A percentile compares a stretch with the other conserved stretches of the same genome.
Evolutionary conservation across 2,113 vertebrate genomes (phyloP).

Genomic region (Thryonomys swinderianus): DNA sequence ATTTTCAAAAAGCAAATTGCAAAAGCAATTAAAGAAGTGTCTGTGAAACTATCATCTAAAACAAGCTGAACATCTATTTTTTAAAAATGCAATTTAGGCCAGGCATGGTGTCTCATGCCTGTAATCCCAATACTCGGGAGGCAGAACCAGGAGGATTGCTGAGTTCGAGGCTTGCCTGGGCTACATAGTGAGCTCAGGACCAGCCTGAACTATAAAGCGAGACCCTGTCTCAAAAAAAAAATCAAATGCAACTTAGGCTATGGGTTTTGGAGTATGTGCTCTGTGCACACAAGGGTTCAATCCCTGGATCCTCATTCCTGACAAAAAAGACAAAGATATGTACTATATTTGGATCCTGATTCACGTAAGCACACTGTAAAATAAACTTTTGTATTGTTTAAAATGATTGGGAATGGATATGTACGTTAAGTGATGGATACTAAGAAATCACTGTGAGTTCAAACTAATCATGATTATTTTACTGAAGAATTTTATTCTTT

Average conservation of each 20-base stretch:
- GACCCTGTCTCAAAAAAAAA: too few species aligned
- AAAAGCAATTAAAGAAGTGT: neutral
- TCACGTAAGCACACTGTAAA: neutral
- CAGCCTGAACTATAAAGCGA: too few species aligned
- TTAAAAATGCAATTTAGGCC: neutral
- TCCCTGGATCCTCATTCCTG: too few species aligned
- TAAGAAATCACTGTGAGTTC: neutral
- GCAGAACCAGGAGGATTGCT: too few species aligned
- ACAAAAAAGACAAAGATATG: neutral
- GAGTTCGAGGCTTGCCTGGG: too few species aligned
- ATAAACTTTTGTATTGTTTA: neutral
- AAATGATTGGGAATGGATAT: neutral
- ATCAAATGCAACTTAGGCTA: neutral
- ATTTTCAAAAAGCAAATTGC: neutral
- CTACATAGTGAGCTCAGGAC: too few species aligned
- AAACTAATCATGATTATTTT: neutral
- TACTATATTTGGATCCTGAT: neutral
- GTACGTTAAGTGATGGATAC: neutral
- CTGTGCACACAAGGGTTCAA: neutral
- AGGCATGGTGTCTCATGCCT: too few species aligned
- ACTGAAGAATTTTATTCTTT: constrained; percentile 11
- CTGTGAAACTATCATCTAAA: neutral
- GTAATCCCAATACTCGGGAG: too few species aligned
- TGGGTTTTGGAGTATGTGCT: neutral
- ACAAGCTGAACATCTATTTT: neutral